A percentile compares a stretch with the other conserved stretches of the same genome.
phyloP scores from a whole-genome alignment of 1,140 invertebrate genomes.

The Lucilia cuprina region DNA sequence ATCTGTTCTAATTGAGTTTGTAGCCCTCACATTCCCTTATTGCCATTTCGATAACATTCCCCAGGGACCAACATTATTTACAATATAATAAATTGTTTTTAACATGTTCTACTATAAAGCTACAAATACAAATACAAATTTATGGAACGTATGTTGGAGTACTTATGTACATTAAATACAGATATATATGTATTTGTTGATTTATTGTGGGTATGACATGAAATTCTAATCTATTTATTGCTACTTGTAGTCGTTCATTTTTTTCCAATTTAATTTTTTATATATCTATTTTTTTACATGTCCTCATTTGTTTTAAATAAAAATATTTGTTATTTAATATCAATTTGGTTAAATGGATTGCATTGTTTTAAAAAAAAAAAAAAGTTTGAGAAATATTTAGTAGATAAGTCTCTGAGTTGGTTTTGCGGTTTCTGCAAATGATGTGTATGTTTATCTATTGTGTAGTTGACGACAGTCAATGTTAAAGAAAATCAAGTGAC shows the following conservation, averaged over 20 bases:
- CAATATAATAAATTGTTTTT: not conserved
- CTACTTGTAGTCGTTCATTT: not conserved
- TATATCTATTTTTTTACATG: not conserved
- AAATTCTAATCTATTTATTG: not conserved
- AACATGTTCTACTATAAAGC: not conserved
- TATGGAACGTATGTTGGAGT: not conserved
- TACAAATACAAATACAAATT: not conserved
- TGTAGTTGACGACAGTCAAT: too few species aligned
- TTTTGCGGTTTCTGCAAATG: too few species aligned
- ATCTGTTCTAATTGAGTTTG: constrained; percentile 21
- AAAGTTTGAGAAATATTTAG: too few species aligned
- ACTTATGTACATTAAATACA: too few species aligned
- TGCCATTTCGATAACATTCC: not conserved
- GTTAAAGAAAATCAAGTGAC: too few species aligned
- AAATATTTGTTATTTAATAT: not conserved
- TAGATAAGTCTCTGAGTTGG: too few species aligned
- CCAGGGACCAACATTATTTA: not conserved
- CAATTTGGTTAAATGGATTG: not conserved
- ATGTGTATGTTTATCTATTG: too few species aligned
- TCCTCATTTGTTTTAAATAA: not conserved
- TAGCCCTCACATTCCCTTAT: not conserved
- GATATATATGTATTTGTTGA: too few species aligned
- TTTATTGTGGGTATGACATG: constrained; percentile 5
- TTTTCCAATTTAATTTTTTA: not conserved
- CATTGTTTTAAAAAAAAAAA: not conserved